Conservation (phyloP, 2,113 vertebrate genomes). For the Seriola quinqueradiata region DNA sequence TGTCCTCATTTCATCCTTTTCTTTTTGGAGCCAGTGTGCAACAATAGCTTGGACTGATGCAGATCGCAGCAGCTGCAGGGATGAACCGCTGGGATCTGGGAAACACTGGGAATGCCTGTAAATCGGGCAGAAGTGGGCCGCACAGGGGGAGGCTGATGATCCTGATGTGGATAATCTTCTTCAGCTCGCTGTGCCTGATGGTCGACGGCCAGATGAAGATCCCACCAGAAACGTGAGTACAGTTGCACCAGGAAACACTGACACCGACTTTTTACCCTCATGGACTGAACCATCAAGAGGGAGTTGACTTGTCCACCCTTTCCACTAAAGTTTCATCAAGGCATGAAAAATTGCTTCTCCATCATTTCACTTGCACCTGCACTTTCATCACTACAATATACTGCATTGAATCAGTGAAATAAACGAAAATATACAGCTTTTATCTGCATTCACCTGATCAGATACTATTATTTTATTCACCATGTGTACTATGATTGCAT, state of each 20-base stretch:
- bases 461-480: neutral
- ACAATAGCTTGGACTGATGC: constrained; percentile 49
- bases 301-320: neutral
- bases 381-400: neutral
- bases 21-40: constrained; percentile 38
- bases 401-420: neutral
- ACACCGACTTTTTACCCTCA: neutral
- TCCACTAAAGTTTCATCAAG: neutral
- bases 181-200: constrained; percentile 76
- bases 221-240: constrained; percentile 92
- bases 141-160: constrained; percentile 71
- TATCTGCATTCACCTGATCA: neutral
- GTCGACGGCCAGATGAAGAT: constrained; percentile 87
- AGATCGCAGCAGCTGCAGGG: constrained; percentile 60
- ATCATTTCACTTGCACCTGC: neutral
- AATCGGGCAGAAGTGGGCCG: constrained; percentile 56
- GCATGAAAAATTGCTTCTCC: neutral
- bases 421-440: neutral
- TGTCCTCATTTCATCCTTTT: constrained; percentile 42
- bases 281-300: neutral
- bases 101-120: constrained; percentile 51
- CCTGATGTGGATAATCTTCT: constrained; percentile 82
- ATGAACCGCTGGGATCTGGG: constrained; percentile 60
- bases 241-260: neutral
- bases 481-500: neutral